Evolutionary conservation across 2,113 vertebrate genomes (phyloP).

Genomic region (Heliornis fulica): DNA sequence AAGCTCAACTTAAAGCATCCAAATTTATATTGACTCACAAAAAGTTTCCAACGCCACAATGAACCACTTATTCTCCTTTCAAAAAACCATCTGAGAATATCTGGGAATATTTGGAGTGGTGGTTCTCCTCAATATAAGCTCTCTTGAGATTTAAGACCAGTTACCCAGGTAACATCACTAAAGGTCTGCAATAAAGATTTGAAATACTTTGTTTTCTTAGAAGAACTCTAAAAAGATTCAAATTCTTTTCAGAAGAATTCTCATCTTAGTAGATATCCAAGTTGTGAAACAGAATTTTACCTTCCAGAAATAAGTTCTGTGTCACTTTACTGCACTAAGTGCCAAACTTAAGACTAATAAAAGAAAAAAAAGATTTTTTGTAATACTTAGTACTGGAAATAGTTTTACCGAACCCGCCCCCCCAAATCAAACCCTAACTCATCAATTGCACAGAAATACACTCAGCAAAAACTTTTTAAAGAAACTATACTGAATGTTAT

Average conservation of each 20-base stretch:
- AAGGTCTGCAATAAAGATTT: not conserved
- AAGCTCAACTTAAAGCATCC: not conserved
- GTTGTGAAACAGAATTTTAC: not conserved
- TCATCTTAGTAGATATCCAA: not conserved
- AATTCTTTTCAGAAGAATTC: not conserved
- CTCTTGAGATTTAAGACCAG: not conserved
- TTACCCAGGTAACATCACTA: not conserved
- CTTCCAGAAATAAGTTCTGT: not conserved
- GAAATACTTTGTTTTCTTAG: not conserved
- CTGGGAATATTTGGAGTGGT: not conserved
- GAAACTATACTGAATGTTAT: not conserved
- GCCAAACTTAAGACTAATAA: not conserved
- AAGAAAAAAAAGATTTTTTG: not conserved
- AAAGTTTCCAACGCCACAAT: not conserved
- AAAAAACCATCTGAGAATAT: not conserved
- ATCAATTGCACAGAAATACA: not conserved
- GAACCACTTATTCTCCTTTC: not conserved
- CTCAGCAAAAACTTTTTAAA: not conserved
- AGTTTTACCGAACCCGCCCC: not conserved
- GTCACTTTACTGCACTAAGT: not conserved
- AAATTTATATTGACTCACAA: not conserved
- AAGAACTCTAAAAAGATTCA: not conserved
- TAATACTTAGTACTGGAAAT: not conserved
- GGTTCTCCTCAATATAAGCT: not conserved
- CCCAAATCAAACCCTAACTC: not conserved